Evolutionary conservation across 2,797 vertebrate species (phyloP).

Genomic region (Rhinoraja longicauda): DNA sequence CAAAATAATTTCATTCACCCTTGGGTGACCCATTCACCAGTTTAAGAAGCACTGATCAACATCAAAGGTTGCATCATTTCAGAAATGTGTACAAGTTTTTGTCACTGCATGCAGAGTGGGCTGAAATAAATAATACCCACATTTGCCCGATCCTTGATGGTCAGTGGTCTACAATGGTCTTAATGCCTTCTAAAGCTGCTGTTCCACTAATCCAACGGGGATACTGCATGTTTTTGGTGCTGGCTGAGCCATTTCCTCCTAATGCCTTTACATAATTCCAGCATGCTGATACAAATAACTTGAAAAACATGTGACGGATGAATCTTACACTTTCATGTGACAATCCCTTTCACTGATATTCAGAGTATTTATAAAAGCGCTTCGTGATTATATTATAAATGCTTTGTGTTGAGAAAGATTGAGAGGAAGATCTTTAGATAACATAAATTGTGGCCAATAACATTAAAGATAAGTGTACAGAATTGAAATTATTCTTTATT

Average conservation of each 20-base stretch:
- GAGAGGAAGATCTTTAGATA: background rate
- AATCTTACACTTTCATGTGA: background rate
- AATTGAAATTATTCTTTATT: background rate
- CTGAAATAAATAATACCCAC: background rate
- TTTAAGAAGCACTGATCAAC: no score
- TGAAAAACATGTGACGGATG: background rate
- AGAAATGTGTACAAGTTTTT: background rate
- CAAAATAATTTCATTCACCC: no score
- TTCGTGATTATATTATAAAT: background rate
- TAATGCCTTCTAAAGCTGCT: background rate
- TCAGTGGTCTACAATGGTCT: background rate
- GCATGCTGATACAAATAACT: background rate
- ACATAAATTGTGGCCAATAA: background rate
- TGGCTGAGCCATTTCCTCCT: background rate
- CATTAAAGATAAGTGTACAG: background rate
- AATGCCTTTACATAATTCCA: background rate
- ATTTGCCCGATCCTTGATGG: background rate
- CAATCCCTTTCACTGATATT: background rate
- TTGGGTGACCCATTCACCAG: no score
- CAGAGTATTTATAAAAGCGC: background rate
- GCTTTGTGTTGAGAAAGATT: background rate
- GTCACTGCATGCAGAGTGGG: background rate
- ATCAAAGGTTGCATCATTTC: background rate
- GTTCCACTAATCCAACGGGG: constrained; percentile 19
- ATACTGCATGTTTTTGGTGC: background rate